Percentiles rank a stretch among this genome's conserved stretches.
Conservation (phyloP, 2,113 vertebrate genomes). For the human (Homo sapiens) region DNA sequence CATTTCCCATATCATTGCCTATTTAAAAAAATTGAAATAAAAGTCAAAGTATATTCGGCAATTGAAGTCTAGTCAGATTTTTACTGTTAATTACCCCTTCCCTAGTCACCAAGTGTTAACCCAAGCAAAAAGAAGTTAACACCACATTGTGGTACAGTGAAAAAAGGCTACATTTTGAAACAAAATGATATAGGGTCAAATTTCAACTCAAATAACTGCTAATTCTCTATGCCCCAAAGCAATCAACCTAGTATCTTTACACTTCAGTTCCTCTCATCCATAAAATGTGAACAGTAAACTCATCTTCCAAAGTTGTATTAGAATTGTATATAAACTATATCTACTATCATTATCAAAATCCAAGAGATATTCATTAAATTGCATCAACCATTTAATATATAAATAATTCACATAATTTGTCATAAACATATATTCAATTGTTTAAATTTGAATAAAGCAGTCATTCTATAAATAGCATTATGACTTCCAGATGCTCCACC, state of each 20-base stretch:
- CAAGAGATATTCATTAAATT: conserved; percentile 2
- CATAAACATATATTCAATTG: neutral
- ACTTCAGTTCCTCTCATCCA: conserved; percentile 1
- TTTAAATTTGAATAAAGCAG: neutral
- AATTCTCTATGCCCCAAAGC: neutral
- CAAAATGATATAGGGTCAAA: neutral
- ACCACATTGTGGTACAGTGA: neutral
- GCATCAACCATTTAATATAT: neutral
- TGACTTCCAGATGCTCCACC: neutral
- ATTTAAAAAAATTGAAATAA: conserved; percentile 38
- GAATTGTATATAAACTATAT: conserved; percentile 18
- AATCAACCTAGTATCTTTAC: conserved; percentile 5
- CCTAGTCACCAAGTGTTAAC: neutral
- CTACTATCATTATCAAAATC: neutral
- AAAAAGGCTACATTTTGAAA: conserved; percentile 41
- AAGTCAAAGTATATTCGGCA: conserved; percentile 36
- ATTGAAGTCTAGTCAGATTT: conserved; percentile 3
- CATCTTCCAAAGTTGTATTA: neutral
- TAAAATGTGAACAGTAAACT: neutral
- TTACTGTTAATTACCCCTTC: neutral
- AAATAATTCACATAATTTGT: neutral
- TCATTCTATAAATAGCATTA: neutral
- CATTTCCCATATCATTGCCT: conserved; percentile 90
- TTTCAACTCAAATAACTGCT: neutral
- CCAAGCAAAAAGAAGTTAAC: neutral